Percentiles rank a stretch among this genome's conserved stretches.
Evolutionary conservation across 2,113 vertebrate species (phyloP).

Genomic region (Equus przewalskii): DNA sequence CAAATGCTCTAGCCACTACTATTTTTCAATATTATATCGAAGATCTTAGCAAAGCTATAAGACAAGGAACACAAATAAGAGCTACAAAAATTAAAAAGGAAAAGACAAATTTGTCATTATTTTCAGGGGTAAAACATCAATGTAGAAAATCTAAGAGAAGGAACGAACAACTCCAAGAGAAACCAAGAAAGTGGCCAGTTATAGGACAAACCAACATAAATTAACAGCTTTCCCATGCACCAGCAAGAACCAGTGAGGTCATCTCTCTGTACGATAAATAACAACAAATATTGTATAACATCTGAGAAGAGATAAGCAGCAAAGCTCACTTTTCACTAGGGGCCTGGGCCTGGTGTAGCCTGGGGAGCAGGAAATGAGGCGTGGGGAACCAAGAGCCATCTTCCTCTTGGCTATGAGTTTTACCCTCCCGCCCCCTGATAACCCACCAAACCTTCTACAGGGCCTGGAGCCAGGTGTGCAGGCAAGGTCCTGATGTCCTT

Average conservation of each 20-base stretch:
- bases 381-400: neutral
- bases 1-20: neutral
- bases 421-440: neutral
- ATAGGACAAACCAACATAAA: neutral
- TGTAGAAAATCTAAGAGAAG: neutral
- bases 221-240: neutral
- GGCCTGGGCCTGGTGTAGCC: neutral
- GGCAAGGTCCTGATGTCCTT: neutral
- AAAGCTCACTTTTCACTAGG: neutral
- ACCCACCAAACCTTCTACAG: neutral
- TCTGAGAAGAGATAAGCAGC: neutral
- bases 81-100: neutral
- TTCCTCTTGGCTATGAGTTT: neutral
- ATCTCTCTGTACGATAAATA: neutral
- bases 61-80: constrained; percentile 15
- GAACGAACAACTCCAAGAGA: neutral
- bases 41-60: neutral
- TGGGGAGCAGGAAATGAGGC: neutral
- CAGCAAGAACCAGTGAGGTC: neutral
- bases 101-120: constrained; percentile 32
- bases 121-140: neutral
- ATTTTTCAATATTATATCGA: neutral
- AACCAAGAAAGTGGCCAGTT: neutral
- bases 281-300: neutral
- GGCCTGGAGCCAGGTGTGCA: neutral